Conservation (phyloP, 2,888 invertebrate genomes). For the Netelia inedita region DNA sequence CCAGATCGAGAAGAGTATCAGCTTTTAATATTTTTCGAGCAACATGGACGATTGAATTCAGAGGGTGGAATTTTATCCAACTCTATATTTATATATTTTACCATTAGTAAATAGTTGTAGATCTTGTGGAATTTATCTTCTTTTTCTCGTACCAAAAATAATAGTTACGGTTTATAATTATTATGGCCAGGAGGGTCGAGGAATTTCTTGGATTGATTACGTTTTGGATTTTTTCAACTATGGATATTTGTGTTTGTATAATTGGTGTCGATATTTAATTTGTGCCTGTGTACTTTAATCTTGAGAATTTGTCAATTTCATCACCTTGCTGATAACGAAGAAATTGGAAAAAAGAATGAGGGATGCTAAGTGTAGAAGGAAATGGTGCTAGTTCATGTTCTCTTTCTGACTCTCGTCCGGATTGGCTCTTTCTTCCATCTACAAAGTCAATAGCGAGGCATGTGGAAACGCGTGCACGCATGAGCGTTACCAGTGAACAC, state of each 20-base stretch:
- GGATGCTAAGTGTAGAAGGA: constrained; percentile 41
- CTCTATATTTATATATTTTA: too few species aligned
- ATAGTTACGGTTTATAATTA: too few species aligned
- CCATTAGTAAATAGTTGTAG: too few species aligned
- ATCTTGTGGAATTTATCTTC: too few species aligned
- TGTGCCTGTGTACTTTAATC: background rate
- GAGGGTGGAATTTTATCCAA: too few species aligned
- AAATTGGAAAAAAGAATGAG: constrained; percentile 40
- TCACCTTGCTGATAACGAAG: constrained; percentile 6
- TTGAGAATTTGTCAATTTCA: background rate
- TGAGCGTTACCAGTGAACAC: constrained; percentile 54
- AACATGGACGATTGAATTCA: too few species aligned
- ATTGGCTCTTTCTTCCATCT: constrained; percentile 47
- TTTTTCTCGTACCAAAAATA: too few species aligned
- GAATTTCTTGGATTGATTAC: background rate
- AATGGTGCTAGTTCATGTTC: constrained; percentile 39
- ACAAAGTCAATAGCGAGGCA: constrained; percentile 64
- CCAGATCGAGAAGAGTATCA: too few species aligned
- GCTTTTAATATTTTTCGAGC: too few species aligned
- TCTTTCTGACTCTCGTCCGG: constrained; percentile 18
- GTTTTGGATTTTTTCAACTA: too few species aligned
- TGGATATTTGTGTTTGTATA: too few species aligned
- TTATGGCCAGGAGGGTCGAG: too few species aligned
- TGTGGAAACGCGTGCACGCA: constrained; percentile 57
- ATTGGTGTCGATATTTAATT: background rate